Evolutionary conservation across 2,797 vertebrate species (phyloP).

Genomic region (Rhinoraja longicauda): DNA sequence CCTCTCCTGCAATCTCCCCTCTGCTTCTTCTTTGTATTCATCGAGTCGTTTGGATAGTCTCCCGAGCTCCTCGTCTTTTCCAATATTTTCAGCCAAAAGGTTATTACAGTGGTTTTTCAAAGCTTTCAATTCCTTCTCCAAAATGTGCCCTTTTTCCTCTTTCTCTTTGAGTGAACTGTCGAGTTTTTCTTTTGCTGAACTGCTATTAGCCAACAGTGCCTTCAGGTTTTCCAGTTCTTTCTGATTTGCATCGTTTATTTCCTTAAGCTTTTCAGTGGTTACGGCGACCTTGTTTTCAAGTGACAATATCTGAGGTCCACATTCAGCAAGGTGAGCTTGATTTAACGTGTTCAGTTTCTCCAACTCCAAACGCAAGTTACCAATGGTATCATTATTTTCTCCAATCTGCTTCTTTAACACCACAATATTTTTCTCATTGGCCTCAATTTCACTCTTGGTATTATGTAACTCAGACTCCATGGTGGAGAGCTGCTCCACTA

Average conservation of each 20-base stretch:
- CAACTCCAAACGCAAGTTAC: constrained; percentile 62
- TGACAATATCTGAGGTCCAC: constrained; percentile 61
- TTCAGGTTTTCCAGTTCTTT: constrained; percentile 51
- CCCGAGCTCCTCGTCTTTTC: constrained; percentile 57
- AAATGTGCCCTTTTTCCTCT: constrained; percentile 52
- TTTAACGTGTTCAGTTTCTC: constrained; percentile 58
- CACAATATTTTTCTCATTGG: constrained; percentile 59
- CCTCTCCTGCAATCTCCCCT: constrained; percentile 56
- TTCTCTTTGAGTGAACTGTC: constrained; percentile 55
- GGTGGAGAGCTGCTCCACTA: constrained; percentile 59
- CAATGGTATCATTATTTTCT: constrained; percentile 60
- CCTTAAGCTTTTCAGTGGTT: constrained; percentile 56
- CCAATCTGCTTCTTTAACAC: constrained; percentile 60
- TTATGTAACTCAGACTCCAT: constrained; percentile 58
- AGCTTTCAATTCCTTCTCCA: constrained; percentile 69
- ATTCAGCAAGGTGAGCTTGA: constrained; percentile 60
- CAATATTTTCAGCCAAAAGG: constrained; percentile 60
- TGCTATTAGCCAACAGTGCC: constrained; percentile 58
- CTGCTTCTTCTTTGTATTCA: constrained; percentile 51
- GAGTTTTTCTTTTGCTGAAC: constrained; percentile 53
- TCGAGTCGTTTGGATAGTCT: constrained; percentile 56
- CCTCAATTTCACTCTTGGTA: constrained; percentile 54
- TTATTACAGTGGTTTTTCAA: constrained; percentile 68
- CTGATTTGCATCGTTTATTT: constrained; percentile 51
- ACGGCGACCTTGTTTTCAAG: constrained; percentile 66